Evolutionary conservation across 2,797 vertebrate species (phyloP), one percentile per base, ranked within the genome.

Genomic region (Falco peregrinus): DNA sequence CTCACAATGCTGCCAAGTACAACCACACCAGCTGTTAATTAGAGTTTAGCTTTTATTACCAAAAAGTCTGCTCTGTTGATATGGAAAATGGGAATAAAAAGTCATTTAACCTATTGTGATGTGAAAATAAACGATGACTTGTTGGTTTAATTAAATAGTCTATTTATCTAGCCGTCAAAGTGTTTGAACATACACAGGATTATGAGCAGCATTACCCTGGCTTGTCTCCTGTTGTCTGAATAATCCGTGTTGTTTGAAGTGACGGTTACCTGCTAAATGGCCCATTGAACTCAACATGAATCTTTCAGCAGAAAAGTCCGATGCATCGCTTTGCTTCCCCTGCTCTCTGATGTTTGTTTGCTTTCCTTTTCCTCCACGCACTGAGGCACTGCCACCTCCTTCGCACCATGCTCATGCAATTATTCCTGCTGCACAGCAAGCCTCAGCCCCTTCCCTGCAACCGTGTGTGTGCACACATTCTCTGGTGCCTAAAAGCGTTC

Each of bases 81-180:
- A 96, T 68, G 90, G 92, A 95, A 94, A 96, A 90, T 86, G 78
- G 95, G 91, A 95, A 75, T 94, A 87, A 91, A 95, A 94, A 96
- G 87, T 78, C 97, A 85, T 98, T 97, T 96, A 94, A 95, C 93
- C 97, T 94, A 97, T 98, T 97, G 97, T 98, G 96, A 97, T 96
- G 94, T 60, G 97, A 95, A 97, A 98, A 98, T 97, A 97, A 96
- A 97, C 61, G 87, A 95, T 90, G 92, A 84, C 94, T 96, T 91
- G 94, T 96, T 96, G 93, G 91, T 93, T 91, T 97, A 91, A 96
- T 96, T 95, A 92, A 95, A 90, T 21, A 89, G 84, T 89, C 85
- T 98, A 97, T 98, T 98, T 98, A 97, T 95, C 95, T 97, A 98
- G 97, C 95, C 83, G 94, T 95, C 19, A 63, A 11, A 93, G 94